These are phyloP conservation scores for Eucidaris tribuloides DNA, from an alignment of 35 echinoderm and acorn worm genomes.

Conservation along the genomic window DNA sequence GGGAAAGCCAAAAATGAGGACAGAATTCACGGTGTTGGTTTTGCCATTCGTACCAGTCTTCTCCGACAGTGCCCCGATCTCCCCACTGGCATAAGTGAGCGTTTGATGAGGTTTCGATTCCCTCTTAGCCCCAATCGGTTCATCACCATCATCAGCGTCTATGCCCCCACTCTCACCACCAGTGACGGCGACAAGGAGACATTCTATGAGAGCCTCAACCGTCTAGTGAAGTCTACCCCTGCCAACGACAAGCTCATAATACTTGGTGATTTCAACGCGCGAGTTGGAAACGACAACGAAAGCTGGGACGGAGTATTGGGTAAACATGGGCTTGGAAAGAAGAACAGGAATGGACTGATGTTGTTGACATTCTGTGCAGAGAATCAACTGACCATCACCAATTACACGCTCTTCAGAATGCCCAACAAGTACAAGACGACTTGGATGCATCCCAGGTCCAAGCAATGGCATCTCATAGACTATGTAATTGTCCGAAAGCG, in stretches of 20 bases:
- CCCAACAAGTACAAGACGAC: too few species aligned
- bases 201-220: not conserved
- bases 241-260: not conserved
- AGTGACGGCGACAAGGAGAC: not conserved
- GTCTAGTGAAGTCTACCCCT: not conserved
- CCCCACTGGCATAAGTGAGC: not conserved
- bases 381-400: too few species aligned
- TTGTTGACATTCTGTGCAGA: too few species aligned
- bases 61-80: not conserved
- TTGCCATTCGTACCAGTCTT: not conserved
- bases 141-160: not conserved
- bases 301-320: conserved; percentile 5
- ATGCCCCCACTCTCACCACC: not conserved
- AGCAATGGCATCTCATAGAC: too few species aligned
- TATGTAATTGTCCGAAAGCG: too few species aligned
- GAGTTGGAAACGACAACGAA: conserved; percentile 31
- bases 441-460: too few species aligned
- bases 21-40: not conserved
- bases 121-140: not conserved
- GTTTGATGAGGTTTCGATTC: not conserved
- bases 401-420: too few species aligned
- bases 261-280: conserved; percentile 16
- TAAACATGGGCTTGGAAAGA: not conserved
- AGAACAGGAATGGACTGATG: too few species aligned
- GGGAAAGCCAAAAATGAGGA: not conserved